A percentile compares a stretch with the other conserved stretches of the same genome.
phyloP scores from a whole-genome alignment of 2,888 invertebrate genomes.

The Pseudoips prasinana region DNA sequence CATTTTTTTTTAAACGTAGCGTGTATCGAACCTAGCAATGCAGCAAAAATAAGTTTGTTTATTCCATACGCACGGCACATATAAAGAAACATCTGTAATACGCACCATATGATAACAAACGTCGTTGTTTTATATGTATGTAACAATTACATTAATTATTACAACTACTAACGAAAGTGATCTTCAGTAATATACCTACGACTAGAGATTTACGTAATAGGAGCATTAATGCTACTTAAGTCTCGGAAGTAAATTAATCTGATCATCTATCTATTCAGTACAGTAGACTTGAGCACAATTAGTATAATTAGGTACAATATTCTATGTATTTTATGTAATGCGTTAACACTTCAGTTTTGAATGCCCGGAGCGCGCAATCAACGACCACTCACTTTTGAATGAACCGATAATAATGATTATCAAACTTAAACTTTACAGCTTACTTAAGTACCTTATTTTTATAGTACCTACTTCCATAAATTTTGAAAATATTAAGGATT shows the following conservation, averaged over 20 bases:
- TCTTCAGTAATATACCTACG: conserved; percentile 21
- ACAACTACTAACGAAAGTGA: conserved; percentile 38
- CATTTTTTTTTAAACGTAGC: too few relatives aligned
- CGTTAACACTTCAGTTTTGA: conserved; percentile 19
- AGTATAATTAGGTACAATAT: too few relatives aligned
- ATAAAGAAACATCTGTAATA: too few relatives aligned
- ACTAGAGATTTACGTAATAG: conserved; percentile 31
- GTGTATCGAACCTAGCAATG: too few relatives aligned
- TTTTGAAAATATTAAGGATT: conserved; percentile 15
- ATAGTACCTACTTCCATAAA: conserved; percentile 16
- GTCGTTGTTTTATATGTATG: conserved; percentile 27
- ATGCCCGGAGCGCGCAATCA: conserved; percentile 14
- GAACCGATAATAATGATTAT: conserved; percentile 17
- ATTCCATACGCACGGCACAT: too few relatives aligned
- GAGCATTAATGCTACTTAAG: conserved; percentile 18
- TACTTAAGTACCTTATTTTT: conserved; percentile 11
- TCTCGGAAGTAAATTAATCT: conserved; percentile 15
- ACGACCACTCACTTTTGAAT: conserved; percentile 6
- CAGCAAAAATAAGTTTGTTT: too few relatives aligned
- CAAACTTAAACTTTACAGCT: conserved; percentile 14
- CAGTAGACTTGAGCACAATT: not conserved
- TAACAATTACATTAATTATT: conserved; percentile 11
- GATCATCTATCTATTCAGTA: conserved; percentile 16
- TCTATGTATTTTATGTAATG: conserved; percentile 18
- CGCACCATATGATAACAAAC: conserved; percentile 19